Evolutionary conservation across 2,888 invertebrate species (phyloP).

Genomic region (Bombylius discolor): DNA sequence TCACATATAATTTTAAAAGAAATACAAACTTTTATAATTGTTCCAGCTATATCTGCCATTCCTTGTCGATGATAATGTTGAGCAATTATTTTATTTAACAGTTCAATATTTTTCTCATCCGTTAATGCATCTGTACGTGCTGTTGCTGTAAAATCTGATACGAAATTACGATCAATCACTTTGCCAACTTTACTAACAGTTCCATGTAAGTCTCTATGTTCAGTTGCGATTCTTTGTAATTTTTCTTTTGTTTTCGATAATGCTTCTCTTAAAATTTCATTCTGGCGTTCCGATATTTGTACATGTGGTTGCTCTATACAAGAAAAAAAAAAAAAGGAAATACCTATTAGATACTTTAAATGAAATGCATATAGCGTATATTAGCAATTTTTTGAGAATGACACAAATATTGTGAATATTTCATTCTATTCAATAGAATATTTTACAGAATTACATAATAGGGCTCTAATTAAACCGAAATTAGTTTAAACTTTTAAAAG

Average conservation of each 20-base stretch:
- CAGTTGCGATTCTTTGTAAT: constrained; percentile 68
- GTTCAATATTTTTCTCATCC: constrained; percentile 46
- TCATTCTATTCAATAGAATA: too few species aligned
- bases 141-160: constrained; percentile 79
- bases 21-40: constrained; percentile 37
- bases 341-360: too few species aligned
- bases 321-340: background rate
- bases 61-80: constrained; percentile 94
- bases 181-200: constrained; percentile 87
- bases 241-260: constrained; percentile 70
- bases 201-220: constrained; percentile 66
- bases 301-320: constrained; percentile 23
- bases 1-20: too few species aligned
- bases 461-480: too few species aligned
- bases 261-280: constrained; percentile 57
- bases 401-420: too few species aligned
- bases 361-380: too few species aligned
- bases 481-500: too few species aligned
- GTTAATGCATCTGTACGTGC: constrained; percentile 66
- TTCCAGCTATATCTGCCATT: constrained; percentile 82
- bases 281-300: constrained; percentile 55
- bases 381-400: too few species aligned
- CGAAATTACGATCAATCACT: constrained; percentile 89
- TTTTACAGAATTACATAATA: too few species aligned
- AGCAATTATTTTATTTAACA: constrained; percentile 80